Evolutionary conservation across 2,888 invertebrate genomes (phyloP).

Genomic region (Parnassius orleans): DNA sequence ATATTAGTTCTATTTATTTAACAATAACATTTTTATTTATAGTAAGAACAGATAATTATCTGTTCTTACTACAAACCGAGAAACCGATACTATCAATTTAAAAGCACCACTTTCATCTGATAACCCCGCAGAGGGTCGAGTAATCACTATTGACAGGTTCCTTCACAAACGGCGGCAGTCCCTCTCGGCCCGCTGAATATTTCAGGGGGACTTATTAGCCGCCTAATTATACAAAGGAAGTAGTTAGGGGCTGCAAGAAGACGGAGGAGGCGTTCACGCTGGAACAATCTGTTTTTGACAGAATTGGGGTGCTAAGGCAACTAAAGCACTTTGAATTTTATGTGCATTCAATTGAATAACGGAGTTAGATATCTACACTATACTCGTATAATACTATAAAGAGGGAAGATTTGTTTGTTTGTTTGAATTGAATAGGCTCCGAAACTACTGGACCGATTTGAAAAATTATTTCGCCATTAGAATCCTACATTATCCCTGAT

Average conservation of each 20-base stretch:
- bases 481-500: no score
- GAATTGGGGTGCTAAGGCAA: constrained; percentile 18
- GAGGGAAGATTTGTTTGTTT: no score
- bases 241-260: constrained; percentile 42
- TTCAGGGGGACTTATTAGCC: constrained; percentile 69
- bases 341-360: background rate
- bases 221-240: constrained; percentile 76
- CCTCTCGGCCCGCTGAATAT: constrained; percentile 57
- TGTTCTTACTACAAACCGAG: no score
- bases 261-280: constrained; percentile 25
- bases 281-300: constrained; percentile 24
- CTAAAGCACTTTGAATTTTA: background rate
- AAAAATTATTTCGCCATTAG: no score
- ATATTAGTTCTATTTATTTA: no score
- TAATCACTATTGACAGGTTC: constrained; percentile 67
- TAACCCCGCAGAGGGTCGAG: constrained; percentile 42
- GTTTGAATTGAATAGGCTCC: no score
- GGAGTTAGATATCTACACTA: background rate
- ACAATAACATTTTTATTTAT: no score
- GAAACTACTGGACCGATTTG: no score
- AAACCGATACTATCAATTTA: constrained; percentile 17
- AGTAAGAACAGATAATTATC: no score
- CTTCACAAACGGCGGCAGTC: constrained; percentile 44
- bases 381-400: no score
- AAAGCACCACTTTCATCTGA: constrained; percentile 34